A percentile compares a stretch with the other conserved stretches of the same genome.
phyloP scores from a whole-genome alignment of 2,888 invertebrate genomes.

The Agrochola circellaris region DNA sequence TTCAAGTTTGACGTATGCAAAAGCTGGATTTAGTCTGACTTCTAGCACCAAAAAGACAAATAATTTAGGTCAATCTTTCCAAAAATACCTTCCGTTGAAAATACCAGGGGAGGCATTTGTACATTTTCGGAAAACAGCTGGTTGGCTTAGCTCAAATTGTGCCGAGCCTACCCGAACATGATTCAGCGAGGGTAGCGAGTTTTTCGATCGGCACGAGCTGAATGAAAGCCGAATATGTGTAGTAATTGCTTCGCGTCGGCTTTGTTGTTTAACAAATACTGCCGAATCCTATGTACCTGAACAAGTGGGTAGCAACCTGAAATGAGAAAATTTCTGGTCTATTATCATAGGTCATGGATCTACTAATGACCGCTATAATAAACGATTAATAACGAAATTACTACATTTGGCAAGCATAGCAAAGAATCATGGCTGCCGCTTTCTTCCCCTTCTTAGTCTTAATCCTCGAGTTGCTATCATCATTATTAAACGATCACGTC shows the following conservation, averaged over 20 bases:
- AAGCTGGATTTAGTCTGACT: not conserved
- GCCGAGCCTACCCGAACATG: not conserved
- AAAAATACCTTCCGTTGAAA: not conserved
- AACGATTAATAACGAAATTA: conserved; percentile 15
- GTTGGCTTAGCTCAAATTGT: not conserved
- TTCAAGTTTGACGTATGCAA: conserved; percentile 22
- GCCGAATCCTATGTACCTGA: not conserved
- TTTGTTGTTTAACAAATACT: not conserved
- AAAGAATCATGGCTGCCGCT: not conserved
- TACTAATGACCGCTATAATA: not conserved
- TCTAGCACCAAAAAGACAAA: not conserved
- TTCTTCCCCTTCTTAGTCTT: not conserved
- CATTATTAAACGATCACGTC: conserved; percentile 20
- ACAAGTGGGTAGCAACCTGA: too few relatives aligned
- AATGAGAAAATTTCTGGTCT: not conserved
- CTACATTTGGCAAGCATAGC: conserved; percentile 23
- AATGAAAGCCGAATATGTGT: not conserved
- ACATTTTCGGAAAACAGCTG: not conserved
- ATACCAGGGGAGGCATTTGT: too few relatives aligned
- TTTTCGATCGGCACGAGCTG: not conserved
- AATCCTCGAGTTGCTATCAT: conserved; percentile 9
- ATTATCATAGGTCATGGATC: not conserved
- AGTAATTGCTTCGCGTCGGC: not conserved
- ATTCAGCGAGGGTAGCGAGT: not conserved
- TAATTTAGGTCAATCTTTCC: not conserved